Evolutionary conservation across 2,797 vertebrate genomes (phyloP).

Genomic region (Cheirogaleus major): DNA sequence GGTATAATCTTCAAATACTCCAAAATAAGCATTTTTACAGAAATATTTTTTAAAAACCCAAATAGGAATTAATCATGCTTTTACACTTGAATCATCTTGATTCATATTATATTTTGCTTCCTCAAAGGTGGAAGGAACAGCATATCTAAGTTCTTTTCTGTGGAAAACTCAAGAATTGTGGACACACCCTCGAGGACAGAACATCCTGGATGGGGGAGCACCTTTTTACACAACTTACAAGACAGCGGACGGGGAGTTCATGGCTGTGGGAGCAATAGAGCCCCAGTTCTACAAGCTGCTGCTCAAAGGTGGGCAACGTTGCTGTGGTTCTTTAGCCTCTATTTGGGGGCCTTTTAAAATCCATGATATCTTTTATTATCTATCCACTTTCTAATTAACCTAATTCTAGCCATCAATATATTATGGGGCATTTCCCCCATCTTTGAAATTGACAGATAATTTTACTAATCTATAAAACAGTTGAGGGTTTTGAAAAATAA

Average conservation of each 20-base stretch:
- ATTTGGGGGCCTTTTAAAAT: neutral
- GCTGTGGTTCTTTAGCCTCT: neutral
- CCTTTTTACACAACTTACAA: slow-evolving; percentile 95
- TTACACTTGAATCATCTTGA: neutral
- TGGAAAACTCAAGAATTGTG: slow-evolving; percentile 92
- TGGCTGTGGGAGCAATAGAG: slow-evolving; percentile 96
- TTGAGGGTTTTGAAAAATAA: neutral
- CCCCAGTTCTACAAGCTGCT: slow-evolving; percentile 93
- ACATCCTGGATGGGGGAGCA: slow-evolving; percentile 93
- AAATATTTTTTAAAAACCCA: neutral
- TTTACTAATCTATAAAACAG: neutral
- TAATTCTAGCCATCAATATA: neutral
- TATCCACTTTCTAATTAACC: neutral
- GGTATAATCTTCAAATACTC: neutral
- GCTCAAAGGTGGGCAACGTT: slow-evolving; percentile 88
- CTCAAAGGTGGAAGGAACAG: slow-evolving; percentile 94
- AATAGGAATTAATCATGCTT: neutral
- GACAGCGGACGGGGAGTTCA: slow-evolving; percentile 91
- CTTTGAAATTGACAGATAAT: neutral
- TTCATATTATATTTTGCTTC: slow-evolving; percentile 47
- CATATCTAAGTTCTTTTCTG: slow-evolving; percentile 95
- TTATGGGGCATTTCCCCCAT: neutral
- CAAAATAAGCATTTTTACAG: neutral
- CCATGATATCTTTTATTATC: neutral
- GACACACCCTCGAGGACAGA: slow-evolving; percentile 90